These are phyloP conservation scores for Netelia inedita DNA, from an alignment of 2,888 invertebrate species.

Conservation along the genomic window DNA sequence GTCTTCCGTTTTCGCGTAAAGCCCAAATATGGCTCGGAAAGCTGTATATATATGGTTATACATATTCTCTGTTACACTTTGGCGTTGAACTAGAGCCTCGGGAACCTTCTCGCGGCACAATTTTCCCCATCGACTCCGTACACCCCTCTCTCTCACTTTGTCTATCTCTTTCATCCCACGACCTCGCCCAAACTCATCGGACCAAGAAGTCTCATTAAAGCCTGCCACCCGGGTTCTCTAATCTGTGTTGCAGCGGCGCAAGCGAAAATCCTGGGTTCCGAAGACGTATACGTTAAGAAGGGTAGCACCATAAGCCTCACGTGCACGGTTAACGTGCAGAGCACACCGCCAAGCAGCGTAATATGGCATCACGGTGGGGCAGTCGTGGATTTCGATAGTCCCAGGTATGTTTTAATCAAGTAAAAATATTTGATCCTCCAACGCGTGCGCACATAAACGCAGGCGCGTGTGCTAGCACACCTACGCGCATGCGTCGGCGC, in stretches of 20 bases:
- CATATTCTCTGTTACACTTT: slow-evolving; percentile 36
- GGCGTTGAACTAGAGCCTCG: slow-evolving; percentile 24
- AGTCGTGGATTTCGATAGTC: slow-evolving; percentile 92
- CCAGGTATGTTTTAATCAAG: slow-evolving; percentile 79
- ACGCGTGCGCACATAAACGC: background rate
- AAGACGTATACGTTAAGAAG: slow-evolving; percentile 95
- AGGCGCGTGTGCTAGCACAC: too few relatives aligned
- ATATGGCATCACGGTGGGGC: slow-evolving; percentile 94
- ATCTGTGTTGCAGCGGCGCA: slow-evolving; percentile 91
- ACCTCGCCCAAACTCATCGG: slow-evolving; percentile 61
- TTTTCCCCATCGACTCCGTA: slow-evolving; percentile 16
- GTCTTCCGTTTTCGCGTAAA: slow-evolving; percentile 41
- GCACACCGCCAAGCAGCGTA: slow-evolving; percentile 90
- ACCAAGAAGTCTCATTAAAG: slow-evolving; percentile 68
- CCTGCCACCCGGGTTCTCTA: slow-evolving; percentile 70
- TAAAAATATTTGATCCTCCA: slow-evolving; percentile 32
- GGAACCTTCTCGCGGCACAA: slow-evolving; percentile 5
- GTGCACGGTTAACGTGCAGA: slow-evolving; percentile 95
- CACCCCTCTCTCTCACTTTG: slow-evolving; percentile 12
- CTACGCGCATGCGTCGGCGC: too few relatives aligned
- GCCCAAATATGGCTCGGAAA: slow-evolving; percentile 40
- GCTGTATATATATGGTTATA: slow-evolving; percentile 32
- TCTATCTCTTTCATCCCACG: slow-evolving; percentile 37
- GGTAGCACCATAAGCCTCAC: slow-evolving; percentile 96
- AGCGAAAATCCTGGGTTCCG: slow-evolving; percentile 93